Evolutionary conservation across 1,140 invertebrate genomes (phyloP).

Genomic region (Pogonomyrmex californicus): DNA sequence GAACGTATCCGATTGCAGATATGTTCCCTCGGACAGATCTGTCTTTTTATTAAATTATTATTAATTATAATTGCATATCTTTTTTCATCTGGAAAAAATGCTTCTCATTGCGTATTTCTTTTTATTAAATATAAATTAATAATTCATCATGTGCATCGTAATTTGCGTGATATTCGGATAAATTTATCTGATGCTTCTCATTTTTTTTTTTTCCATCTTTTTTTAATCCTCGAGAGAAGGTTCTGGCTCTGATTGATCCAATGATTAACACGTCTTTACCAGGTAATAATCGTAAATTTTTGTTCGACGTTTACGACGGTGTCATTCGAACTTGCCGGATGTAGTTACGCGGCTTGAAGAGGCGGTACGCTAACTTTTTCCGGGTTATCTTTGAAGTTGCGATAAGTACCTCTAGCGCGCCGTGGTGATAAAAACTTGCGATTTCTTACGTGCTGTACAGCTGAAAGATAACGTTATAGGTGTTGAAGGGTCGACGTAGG

Average conservation of each 20-base stretch:
- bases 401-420: slow-evolving; percentile 24
- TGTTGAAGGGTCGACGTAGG: slow-evolving; percentile 30
- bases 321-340: slow-evolving; percentile 30
- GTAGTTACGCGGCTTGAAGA: slow-evolving; percentile 37
- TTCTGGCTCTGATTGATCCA: background rate
- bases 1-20: background rate
- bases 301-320: slow-evolving; percentile 25
- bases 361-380: slow-evolving; percentile 43
- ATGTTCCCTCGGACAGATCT: background rate
- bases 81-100: background rate
- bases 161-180: background rate
- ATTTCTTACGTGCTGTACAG: slow-evolving; percentile 48
- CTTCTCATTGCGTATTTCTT: no score
- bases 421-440: slow-evolving; percentile 55
- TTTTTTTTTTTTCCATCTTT: background rate
- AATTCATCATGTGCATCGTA: background rate
- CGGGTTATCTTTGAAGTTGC: slow-evolving; percentile 50
- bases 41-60: slow-evolving; percentile 4
- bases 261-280: slow-evolving; percentile 29
- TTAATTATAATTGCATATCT: background rate
- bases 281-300: slow-evolving; percentile 20
- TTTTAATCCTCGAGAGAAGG: background rate
- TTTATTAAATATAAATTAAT: background rate
- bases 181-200: slow-evolving; percentile 1
- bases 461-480: slow-evolving; percentile 45